Conservation (phyloP, 2,888 invertebrate genomes). For the Didymodactylos carnosus region DNA sequence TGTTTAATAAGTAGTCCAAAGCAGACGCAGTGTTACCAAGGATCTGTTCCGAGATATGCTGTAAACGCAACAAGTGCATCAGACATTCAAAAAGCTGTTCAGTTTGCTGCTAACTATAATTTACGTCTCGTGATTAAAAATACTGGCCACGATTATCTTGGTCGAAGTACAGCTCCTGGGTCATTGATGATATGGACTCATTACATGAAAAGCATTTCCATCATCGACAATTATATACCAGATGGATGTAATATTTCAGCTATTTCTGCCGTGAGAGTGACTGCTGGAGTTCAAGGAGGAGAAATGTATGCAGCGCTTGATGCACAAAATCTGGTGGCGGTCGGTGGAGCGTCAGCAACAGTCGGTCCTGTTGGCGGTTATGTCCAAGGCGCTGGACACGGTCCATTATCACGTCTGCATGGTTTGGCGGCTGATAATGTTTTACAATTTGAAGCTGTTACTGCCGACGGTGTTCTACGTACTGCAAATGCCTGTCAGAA, state of each 20-base stretch:
- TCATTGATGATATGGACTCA: background rate
- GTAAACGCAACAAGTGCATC: background rate
- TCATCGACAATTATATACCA: background rate
- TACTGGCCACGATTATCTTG: slow-evolving; percentile 15
- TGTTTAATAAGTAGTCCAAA: too few species aligned
- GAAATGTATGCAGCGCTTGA: slow-evolving; percentile 12
- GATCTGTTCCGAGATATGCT: background rate
- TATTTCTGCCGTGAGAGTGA: background rate
- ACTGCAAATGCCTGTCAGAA: slow-evolving; percentile 4
- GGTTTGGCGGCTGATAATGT: slow-evolving; percentile 21
- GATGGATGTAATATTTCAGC: background rate
- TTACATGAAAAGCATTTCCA: background rate
- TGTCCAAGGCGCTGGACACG: slow-evolving; percentile 23
- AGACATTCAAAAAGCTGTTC: background rate
- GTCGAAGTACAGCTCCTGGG: slow-evolving; percentile 12
- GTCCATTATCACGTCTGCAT: slow-evolving; percentile 19
- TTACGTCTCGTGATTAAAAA: background rate
- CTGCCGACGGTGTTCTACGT: slow-evolving; percentile 15
- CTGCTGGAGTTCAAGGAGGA: slow-evolving; percentile 13
- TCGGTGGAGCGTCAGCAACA: slow-evolving; percentile 21
- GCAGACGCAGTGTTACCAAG: too few species aligned
- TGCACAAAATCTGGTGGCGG: background rate
- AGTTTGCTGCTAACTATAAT: background rate
- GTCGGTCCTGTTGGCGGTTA: slow-evolving; percentile 22
- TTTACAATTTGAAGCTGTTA: slow-evolving; percentile 18